These are phyloP conservation scores for Sceloporus tristichus DNA, from an alignment of 2,113 vertebrate genomes.

Conservation along the genomic window DNA sequence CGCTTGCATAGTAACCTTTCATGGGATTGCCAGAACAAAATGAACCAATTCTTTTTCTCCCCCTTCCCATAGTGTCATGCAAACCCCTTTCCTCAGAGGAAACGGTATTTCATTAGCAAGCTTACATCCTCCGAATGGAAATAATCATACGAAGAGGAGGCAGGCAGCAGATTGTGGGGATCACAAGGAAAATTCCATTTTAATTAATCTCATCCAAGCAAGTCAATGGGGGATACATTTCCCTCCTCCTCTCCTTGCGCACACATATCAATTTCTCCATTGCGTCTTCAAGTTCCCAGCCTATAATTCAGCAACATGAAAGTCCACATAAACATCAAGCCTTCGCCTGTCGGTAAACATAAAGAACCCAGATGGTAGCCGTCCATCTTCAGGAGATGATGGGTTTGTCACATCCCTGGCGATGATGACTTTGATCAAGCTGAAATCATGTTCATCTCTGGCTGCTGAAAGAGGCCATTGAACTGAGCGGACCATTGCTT, in stretches of 20 bases:
- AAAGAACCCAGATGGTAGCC: conserved; percentile 13
- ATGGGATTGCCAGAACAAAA: conserved; percentile 49
- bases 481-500: too few relatives aligned
- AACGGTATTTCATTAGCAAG: conserved; percentile 67
- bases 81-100: neutral
- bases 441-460: neutral
- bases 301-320: conserved; percentile 11
- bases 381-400: neutral
- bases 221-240: conserved; percentile 62
- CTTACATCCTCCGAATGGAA: conserved; percentile 69
- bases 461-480: neutral
- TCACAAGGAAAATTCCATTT: conserved; percentile 76
- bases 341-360: neutral
- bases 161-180: conserved; percentile 69
- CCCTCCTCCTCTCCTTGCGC: neutral
- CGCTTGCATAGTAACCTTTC: neutral
- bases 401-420: conserved; percentile 8
- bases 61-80: too few relatives aligned
- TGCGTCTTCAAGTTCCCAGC: conserved; percentile 39
- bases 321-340: conserved; percentile 58
- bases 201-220: conserved; percentile 77
- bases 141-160: conserved; percentile 63
- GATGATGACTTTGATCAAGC: neutral
- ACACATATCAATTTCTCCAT: too few relatives aligned
- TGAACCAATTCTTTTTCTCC: conserved; percentile 41